Percentiles rank a stretch among this genome's conserved stretches.
Evolutionary conservation across 53 echinoderm and acorn worm genomes (phyloP).

Genomic region (Luidia sarsii): DNA sequence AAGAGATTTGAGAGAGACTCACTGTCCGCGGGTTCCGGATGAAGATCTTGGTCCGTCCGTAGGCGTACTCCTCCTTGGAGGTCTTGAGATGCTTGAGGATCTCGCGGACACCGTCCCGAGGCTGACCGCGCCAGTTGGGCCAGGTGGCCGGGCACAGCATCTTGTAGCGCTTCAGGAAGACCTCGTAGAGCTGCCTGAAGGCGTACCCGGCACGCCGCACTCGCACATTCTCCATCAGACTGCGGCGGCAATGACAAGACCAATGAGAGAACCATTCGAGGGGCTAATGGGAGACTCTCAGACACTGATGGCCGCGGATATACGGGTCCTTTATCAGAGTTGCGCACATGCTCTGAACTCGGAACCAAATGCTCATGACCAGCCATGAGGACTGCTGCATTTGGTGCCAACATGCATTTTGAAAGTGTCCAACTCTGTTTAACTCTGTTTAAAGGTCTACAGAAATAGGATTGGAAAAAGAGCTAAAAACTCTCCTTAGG

Average conservation of each 20-base stretch:
- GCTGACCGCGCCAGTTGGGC: constrained; percentile 84
- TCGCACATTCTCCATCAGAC: constrained; percentile 93
- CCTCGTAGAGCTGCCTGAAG: constrained; percentile 86
- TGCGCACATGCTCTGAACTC: no score
- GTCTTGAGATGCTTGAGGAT: constrained; percentile 72
- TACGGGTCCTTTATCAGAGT: no score
- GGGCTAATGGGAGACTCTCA: no score
- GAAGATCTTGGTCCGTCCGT: constrained; percentile 86
- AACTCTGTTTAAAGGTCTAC: no score
- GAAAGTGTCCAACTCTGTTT: no score
- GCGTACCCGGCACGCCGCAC: constrained; percentile 94
- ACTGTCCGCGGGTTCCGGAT: constrained; percentile 92
- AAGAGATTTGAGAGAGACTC: constrained; percentile 32
- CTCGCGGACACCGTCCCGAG: constrained; percentile 70
- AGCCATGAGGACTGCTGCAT: no score
- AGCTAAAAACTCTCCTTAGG: no score
- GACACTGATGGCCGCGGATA: no score
- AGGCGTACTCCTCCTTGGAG: constrained; percentile 55
- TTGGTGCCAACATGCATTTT: no score
- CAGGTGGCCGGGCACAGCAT: constrained; percentile 95
- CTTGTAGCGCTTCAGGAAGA: constrained; percentile 90
- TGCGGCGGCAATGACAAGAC: constrained; percentile 20
- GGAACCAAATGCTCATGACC: no score
- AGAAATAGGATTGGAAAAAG: no score
- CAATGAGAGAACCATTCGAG: no score